Evolutionary conservation across 2,888 invertebrate species (phyloP).

Genomic region (Polydrusus cervinus): DNA sequence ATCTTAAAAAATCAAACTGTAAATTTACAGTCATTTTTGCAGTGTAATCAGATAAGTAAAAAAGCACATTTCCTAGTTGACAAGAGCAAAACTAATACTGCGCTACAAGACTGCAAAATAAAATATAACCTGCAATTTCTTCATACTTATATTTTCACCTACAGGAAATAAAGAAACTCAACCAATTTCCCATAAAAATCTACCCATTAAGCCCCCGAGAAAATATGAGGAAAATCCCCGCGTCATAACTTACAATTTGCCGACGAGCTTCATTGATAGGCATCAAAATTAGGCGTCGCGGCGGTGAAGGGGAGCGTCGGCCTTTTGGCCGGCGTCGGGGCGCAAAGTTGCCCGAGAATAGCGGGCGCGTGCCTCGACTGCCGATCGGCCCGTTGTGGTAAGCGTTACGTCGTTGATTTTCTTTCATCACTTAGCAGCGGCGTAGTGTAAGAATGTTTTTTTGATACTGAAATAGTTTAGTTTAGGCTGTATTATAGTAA

Average conservation of each 20-base stretch:
- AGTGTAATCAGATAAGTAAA: too few relatives aligned
- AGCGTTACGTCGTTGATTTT: conserved; percentile 35
- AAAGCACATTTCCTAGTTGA: too few relatives aligned
- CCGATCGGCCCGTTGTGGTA: conserved; percentile 41
- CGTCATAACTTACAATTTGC: conserved; percentile 53
- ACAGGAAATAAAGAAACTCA: not conserved
- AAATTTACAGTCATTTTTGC: too few relatives aligned
- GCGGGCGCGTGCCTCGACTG: conserved; percentile 53
- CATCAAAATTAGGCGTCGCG: conserved; percentile 58
- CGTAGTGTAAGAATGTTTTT: conserved; percentile 16
- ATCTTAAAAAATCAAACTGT: too few relatives aligned
- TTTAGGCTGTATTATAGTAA: too few relatives aligned
- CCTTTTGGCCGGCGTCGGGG: conserved; percentile 50
- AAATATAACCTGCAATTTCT: too few relatives aligned
- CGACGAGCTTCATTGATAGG: conserved; percentile 60
- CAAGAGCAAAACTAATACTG: too few relatives aligned
- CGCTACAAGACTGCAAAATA: too few relatives aligned
- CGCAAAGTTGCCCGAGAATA: conserved; percentile 59
- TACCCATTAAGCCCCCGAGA: conserved; percentile 12
- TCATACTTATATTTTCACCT: too few relatives aligned
- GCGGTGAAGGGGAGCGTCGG: conserved; percentile 37
- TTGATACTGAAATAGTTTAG: too few relatives aligned
- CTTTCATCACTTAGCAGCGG: conserved; percentile 31
- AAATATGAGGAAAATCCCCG: conserved; percentile 38
- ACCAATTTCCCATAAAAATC: conserved; percentile 19